Evolutionary conservation across 2,888 invertebrate species (phyloP).

Genomic region (Lasioglossum marginatum): DNA sequence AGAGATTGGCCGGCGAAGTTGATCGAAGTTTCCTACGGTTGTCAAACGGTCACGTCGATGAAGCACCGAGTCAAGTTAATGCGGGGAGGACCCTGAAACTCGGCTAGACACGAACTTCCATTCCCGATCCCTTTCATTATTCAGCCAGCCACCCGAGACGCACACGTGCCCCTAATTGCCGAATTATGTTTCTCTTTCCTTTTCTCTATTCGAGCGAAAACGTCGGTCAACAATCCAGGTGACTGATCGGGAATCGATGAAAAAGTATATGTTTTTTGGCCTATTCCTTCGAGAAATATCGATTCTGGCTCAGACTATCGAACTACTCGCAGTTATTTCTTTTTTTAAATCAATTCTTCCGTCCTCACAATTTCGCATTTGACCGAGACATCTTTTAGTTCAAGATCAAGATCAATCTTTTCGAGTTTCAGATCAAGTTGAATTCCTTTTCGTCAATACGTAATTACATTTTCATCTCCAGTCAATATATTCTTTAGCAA

Average conservation of each 20-base stretch:
- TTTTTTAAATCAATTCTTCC: no score
- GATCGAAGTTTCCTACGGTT: constrained; percentile 33
- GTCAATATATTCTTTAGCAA: no score
- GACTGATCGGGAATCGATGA: not conserved
- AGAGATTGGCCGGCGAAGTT: constrained; percentile 48
- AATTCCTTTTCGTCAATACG: no score
- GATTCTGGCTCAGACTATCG: no score
- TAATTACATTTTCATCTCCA: no score
- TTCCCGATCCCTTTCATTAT: constrained; percentile 10
- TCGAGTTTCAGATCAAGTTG: no score
- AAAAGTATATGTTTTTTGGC: not conserved
- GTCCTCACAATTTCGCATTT: no score
- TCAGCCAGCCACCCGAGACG: not conserved
- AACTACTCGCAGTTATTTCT: no score
- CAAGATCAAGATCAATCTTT: no score
- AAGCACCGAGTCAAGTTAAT: constrained; percentile 12
- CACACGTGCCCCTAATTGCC: not conserved
- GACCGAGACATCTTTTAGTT: no score
- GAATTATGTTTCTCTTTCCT: constrained; percentile 33
- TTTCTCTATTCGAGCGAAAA: not conserved
- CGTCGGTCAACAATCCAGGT: not conserved
- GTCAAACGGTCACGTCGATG: constrained; percentile 39
- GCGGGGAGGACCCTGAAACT: not conserved
- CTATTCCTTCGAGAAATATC: not conserved
- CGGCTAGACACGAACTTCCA: not conserved